These are phyloP conservation scores for Ephialtes manifestator DNA, from an alignment of 2,888 invertebrate genomes.

Conservation along the genomic window DNA sequence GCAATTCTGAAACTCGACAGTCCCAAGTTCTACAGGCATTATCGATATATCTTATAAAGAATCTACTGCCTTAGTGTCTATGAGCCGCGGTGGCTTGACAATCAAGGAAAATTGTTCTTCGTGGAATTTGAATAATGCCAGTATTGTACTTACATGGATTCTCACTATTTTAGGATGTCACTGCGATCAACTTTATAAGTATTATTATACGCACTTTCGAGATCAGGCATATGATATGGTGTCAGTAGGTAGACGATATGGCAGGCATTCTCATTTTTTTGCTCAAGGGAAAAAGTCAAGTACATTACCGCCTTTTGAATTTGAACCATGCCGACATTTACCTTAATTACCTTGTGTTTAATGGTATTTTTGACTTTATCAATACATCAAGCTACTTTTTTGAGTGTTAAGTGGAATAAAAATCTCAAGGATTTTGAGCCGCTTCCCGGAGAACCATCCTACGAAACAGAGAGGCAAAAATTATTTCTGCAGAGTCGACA, in stretches of 20 bases:
- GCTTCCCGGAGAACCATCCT: not conserved
- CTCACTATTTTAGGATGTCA: not conserved
- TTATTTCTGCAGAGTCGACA: not conserved
- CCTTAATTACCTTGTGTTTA: not conserved
- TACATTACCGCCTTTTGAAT: not conserved
- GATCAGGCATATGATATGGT: not conserved
- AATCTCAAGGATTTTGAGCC: not conserved
- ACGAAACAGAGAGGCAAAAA: not conserved
- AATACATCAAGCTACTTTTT: not conserved
- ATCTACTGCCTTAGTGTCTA: not conserved
- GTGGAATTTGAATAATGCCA: not conserved
- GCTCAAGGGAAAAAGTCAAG: not conserved
- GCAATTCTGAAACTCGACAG: no score
- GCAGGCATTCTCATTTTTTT: not conserved
- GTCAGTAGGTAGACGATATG: not conserved
- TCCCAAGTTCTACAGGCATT: no score
- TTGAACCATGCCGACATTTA: not conserved
- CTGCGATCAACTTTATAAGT: not conserved
- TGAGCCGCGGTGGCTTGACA: not conserved
- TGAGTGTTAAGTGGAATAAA: conserved; percentile 5
- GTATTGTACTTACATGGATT: not conserved
- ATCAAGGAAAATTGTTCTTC: not conserved
- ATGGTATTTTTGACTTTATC: not conserved
- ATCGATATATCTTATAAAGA: no score
- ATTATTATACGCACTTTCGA: not conserved